A percentile compares a stretch with the other conserved stretches of the same genome.
These are phyloP conservation scores for Drosophila trichaetosa DNA, from an alignment of 2,888 invertebrate genomes.

Conservation along the genomic window DNA sequence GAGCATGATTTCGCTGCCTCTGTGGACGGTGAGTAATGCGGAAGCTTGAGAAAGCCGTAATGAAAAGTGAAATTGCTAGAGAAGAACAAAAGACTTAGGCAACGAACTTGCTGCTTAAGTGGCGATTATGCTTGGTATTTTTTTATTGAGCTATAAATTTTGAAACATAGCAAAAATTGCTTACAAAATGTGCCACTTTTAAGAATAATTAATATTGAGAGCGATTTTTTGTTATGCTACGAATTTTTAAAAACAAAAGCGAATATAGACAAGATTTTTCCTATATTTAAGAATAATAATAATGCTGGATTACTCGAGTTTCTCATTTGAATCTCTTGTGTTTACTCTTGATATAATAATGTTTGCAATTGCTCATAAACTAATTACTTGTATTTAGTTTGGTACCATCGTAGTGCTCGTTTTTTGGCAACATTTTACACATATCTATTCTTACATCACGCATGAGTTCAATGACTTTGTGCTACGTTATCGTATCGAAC, in stretches of 20 bases:
- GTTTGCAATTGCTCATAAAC: not conserved
- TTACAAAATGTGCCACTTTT: not conserved
- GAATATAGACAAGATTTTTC: not conserved
- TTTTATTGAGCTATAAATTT: not conserved
- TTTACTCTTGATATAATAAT: not conserved
- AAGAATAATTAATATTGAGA: not conserved
- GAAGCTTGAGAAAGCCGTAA: slow-evolving; percentile 1
- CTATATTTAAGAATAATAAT: not conserved
- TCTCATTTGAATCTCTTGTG: not conserved
- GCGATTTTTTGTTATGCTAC: not conserved
- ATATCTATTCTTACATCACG: slow-evolving; percentile 27
- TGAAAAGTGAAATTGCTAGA: slow-evolving; percentile 44
- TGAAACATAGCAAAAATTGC: not conserved
- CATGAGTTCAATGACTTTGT: slow-evolving; percentile 61
- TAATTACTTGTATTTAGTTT: slow-evolving; percentile 1
- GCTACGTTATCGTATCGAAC: slow-evolving; percentile 5
- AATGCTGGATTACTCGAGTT: not conserved
- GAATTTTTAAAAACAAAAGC: not conserved
- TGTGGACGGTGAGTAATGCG: slow-evolving; percentile 53
- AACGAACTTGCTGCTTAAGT: slow-evolving; percentile 35
- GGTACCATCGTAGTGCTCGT: not conserved
- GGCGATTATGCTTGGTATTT: not conserved
- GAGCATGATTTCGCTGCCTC: slow-evolving; percentile 10
- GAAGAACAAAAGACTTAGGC: slow-evolving; percentile 60
- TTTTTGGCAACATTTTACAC: slow-evolving; percentile 4